phyloP scores from a whole-genome alignment of 2,113 vertebrate species.

The Neogale vison region DNA sequence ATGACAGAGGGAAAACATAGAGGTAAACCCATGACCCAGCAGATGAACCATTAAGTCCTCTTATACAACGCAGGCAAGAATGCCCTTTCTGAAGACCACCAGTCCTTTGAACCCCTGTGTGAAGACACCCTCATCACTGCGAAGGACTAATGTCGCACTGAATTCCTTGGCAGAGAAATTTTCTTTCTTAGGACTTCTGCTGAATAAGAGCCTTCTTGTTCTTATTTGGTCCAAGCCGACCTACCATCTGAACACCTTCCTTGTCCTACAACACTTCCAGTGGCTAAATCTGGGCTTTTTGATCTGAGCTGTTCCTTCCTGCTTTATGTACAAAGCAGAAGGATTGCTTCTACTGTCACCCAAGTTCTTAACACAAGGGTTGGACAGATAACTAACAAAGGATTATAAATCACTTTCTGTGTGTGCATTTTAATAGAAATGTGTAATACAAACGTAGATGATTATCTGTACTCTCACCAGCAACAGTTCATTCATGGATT shows the following conservation, averaged over 20 bases:
- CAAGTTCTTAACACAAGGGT: conserved; percentile 8
- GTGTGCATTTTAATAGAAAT: conserved; percentile 22
- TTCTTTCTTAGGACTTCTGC: background rate
- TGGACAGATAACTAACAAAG: background rate
- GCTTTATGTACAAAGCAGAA: background rate
- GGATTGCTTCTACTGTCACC: background rate
- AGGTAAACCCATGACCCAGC: background rate
- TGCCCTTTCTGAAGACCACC: background rate
- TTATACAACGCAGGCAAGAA: background rate
- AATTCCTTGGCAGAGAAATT: background rate
- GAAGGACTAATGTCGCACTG: background rate
- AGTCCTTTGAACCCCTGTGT: background rate
- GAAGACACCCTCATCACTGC: background rate
- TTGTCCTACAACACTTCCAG: background rate
- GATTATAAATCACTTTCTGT: conserved; percentile 7
- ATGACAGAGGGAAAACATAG: background rate
- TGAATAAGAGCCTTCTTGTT: background rate
- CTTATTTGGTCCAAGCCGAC: background rate
- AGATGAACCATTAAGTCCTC: background rate
- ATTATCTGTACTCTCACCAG: background rate
- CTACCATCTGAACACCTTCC: background rate
- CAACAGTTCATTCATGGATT: background rate
- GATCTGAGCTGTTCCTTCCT: background rate
- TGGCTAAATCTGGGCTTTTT: background rate
- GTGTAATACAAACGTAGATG: background rate